phyloP scores from a whole-genome alignment of 2,113 vertebrate genomes.

The Callocephalon fimbriatum region DNA sequence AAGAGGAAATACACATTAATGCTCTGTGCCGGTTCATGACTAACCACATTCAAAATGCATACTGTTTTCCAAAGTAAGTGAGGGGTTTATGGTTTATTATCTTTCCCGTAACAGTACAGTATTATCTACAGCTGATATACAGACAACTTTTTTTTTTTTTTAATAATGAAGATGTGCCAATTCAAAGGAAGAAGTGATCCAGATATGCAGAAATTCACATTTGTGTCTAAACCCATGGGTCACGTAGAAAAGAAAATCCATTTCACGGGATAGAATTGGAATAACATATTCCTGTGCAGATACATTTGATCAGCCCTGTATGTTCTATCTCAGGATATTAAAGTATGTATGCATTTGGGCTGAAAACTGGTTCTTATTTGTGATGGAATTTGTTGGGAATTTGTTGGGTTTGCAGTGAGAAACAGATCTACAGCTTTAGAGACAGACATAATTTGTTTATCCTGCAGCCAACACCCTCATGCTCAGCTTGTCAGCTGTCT shows the following conservation, averaged over 20 bases:
- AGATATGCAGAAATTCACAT: neutral
- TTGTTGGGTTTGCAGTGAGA: neutral
- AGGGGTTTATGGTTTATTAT: neutral
- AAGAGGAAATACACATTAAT: neutral
- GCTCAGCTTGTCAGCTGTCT: neutral
- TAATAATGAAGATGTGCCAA: neutral
- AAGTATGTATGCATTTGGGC: neutral
- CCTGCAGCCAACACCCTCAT: neutral
- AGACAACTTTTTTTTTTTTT: neutral
- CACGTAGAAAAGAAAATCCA: neutral
- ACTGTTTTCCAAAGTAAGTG: constrained; percentile 22
- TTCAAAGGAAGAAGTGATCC: neutral
- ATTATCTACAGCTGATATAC: neutral
- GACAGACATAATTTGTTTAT: neutral
- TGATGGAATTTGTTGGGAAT: neutral
- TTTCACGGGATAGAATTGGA: neutral
- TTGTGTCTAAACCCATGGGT: neutral
- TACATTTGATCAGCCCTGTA: neutral
- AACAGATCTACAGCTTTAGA: neutral
- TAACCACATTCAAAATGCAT: neutral
- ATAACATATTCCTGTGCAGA: neutral
- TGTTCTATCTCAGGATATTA: neutral
- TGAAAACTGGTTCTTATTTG: neutral
- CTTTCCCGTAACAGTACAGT: neutral
- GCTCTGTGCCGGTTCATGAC: neutral